Evolutionary conservation across 2,888 invertebrate species (phyloP), one percentile per base, ranked within the genome.

Genomic region (Noctua janthina): DNA sequence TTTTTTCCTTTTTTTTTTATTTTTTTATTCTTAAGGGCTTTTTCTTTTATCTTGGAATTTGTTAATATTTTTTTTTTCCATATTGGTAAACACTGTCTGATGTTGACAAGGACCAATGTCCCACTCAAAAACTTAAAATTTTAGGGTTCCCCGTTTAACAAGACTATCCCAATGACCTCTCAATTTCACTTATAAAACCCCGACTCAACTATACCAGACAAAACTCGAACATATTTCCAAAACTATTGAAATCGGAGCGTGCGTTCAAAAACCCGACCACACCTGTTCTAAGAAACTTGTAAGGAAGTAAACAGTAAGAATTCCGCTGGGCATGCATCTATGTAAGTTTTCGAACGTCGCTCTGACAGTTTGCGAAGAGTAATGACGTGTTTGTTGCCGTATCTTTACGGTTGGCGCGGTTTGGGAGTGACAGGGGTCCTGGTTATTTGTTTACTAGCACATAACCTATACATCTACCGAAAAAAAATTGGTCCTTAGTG

Each of bases 261-360:
- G 51, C 82, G 68, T 85, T 85, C 79, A 75, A 68, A 78, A 81
- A 84, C 75, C 76, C n/a, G 35, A 56, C 75, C 85, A 79, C 90
- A 89, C 89, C 84, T 89, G 90, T 82, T 86, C 81, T 68, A 82
- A 81, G 77, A 87, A 87, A 89, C 78, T 89, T 85, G 77, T 74
- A 77, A 77, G 84, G 76, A 90, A 90, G 93, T 91, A 93, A 93
- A 93, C 92, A 87, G 39, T 84, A 87, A 88, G 90, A 91, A 92
- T 91, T 88, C 90, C 85, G 89, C 88, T 79, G 89, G 88, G 89
- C 89, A 84, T 90, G 93, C 92, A 92, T 91, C 91, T 91, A 90
- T 85, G 83, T 81, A 80, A 89, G 90, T 91, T 91, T 90, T 75
- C 82, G 88, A 91, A 90, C 91, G 87, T 78, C 77, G 86, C 85